Percentiles rank a stretch among this genome's conserved stretches.
phyloP scores from a whole-genome alignment of 2,797 vertebrate genomes.

The Hoplostethus atlanticus region DNA sequence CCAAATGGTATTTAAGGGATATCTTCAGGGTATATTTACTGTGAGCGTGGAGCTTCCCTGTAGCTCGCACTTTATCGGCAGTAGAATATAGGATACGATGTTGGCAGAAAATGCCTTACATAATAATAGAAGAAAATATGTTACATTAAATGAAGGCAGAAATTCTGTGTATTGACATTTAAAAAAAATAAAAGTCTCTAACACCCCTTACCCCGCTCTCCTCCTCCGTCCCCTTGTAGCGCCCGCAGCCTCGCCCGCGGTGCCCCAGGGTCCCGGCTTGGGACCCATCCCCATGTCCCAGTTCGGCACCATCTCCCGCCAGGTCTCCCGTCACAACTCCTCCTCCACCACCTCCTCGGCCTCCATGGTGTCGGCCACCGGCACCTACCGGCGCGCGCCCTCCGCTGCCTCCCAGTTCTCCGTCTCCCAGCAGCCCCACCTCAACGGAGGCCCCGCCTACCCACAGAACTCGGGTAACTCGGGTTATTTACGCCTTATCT shows the following conservation, averaged over 20 bases:
- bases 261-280: constrained; percentile 87
- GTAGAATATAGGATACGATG: neutral
- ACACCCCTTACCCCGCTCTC: neutral
- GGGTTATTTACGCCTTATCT: neutral
- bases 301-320: constrained; percentile 99
- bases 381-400: constrained; percentile 97
- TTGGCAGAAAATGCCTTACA: neutral
- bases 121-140: neutral
- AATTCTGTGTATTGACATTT: too few relatives aligned
- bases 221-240: constrained; percentile 31
- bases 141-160: too few relatives aligned
- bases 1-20: neutral
- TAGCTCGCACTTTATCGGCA: neutral
- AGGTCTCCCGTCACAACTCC: constrained; percentile 98
- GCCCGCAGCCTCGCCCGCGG: constrained; percentile 77
- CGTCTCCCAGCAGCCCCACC: constrained; percentile 91
- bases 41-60: too few relatives aligned
- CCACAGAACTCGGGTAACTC: constrained; percentile 92
- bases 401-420: constrained; percentile 95
- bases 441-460: constrained; percentile 97
- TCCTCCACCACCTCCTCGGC: constrained; percentile 92
- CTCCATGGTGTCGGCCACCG: constrained; percentile 97
- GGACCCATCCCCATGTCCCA: constrained; percentile 98
- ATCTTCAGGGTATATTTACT: too few relatives aligned
- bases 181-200: too few relatives aligned